A percentile compares a stretch with the other conserved stretches of the same genome.
Evolutionary conservation across 2,113 vertebrate species (phyloP).

Genomic region (Asarcornis scutulata): DNA sequence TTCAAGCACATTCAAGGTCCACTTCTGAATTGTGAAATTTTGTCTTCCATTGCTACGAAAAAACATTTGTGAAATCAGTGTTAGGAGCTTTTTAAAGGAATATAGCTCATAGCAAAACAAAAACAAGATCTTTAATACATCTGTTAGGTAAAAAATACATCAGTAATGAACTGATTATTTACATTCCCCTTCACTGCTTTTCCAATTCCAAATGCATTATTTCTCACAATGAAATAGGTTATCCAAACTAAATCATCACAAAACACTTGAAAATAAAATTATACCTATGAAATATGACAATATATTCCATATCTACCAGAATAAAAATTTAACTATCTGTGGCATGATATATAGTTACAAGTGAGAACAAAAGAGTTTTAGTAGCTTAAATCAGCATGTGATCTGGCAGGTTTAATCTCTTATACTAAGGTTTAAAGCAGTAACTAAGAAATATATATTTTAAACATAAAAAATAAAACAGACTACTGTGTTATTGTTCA

Average conservation of each 20-base stretch:
- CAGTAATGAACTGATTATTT: neutral
- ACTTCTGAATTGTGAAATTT: neutral
- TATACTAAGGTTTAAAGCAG: neutral
- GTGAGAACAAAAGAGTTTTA: neutral
- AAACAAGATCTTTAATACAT: neutral
- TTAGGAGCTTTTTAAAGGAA: neutral
- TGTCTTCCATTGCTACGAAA: conserved; percentile 52
- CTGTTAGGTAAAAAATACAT: neutral
- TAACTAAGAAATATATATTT: neutral
- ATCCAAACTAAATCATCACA: neutral
- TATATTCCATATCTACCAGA: neutral
- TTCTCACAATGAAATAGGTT: neutral
- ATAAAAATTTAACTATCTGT: neutral
- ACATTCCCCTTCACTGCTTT: neutral
- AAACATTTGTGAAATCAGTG: neutral
- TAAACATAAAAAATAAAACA: neutral
- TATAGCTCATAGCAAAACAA: neutral
- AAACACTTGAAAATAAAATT: neutral
- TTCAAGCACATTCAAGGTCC: conserved; percentile 68
- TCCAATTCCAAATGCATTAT: neutral
- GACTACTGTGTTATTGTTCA: neutral
- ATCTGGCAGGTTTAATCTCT: neutral
- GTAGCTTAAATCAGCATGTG: neutral
- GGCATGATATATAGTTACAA: neutral
- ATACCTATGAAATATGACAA: neutral